Conservation (phyloP, 2,888 invertebrate species). For the Dicyrtoma fusca region DNA sequence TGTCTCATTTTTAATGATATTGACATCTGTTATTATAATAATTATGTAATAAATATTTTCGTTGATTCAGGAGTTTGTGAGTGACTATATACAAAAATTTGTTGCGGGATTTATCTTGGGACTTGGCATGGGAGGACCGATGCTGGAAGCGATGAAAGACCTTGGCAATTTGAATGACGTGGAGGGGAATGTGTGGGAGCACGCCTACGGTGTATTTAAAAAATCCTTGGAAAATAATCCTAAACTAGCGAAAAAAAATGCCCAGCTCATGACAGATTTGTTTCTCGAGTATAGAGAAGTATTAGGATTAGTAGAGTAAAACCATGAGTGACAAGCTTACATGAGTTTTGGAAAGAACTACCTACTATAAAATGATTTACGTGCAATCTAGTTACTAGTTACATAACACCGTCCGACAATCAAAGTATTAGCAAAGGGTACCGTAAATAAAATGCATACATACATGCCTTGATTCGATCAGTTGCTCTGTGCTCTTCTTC, state of each 20-base stretch:
- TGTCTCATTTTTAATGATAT: not conserved
- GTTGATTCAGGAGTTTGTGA: not conserved
- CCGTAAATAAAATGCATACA: too few species aligned
- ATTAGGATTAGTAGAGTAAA: too few species aligned
- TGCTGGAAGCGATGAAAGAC: not conserved
- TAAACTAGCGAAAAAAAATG: not conserved
- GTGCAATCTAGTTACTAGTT: too few species aligned
- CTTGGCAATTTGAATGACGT: not conserved
- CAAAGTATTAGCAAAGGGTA: too few species aligned
- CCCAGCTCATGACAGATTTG: too few species aligned
- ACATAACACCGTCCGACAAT: too few species aligned
- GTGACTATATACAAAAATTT: not conserved
- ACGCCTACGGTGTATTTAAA: not conserved
- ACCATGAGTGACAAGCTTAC: too few species aligned
- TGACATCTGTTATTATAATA: not conserved
- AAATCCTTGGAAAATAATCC: conserved; percentile 11
- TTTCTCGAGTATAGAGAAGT: too few species aligned
- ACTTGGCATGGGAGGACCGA: not conserved
- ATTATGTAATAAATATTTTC: not conserved
- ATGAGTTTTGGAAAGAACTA: too few species aligned
- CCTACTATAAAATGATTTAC: too few species aligned
- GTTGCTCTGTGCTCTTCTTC: too few species aligned
- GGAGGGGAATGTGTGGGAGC: not conserved
- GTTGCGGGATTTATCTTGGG: conserved; percentile 4
- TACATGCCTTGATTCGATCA: too few species aligned